Base-by-base conservation (phyloP, 2,797 vertebrate genomes). In the Protonibea diacanthus region DNA sequence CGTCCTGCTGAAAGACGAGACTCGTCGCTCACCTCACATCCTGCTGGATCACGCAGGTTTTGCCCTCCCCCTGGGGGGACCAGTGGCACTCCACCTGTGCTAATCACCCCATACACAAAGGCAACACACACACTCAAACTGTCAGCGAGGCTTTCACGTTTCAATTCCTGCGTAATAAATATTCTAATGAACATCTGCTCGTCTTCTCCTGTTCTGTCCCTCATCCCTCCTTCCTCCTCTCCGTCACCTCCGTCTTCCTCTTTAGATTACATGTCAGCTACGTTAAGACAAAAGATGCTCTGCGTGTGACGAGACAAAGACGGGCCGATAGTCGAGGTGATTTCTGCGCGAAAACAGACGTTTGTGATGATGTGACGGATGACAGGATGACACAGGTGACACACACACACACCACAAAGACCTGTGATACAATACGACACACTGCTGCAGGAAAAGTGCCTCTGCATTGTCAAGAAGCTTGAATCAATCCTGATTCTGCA, bases 181-280 rank as follows among this genome's bases (percentile, higher is more conserved):
- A 93, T 90, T 91, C 74, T 86, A 92, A 92, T 88, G 83, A 93
- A 91, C 86, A 93, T 87, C 91, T 94, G 92, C 74, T 83, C 33
- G 72, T 14, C 29, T 11, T 49, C 47, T 17, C 25, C 45, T 40
- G 3, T 14, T 15, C 6, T 18, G 18, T 33, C 58, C 17, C 17
- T 18, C 62, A 15, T 8, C 52, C 17, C 3, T 42, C 3, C 7
- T n/a, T 20, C 49, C 8, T 45, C 27, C 42, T 56, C 49, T 29
- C 55, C 0, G 8, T 62, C 61, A 25, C 44, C 13, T 20, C 9
- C 10, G 9, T 51, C 70, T 23, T 57, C 11, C 52, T 57, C 73
- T 44, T 33, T 14, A 20, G 25, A 47, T 69, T 21, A 59, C 65
- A 71, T 25, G n/a, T 58, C 77, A 55, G 74, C 25, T 70, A 21